Evolutionary conservation across 2,113 vertebrate genomes (phyloP).

Genomic region (Campylomormyrus tamandua): DNA sequence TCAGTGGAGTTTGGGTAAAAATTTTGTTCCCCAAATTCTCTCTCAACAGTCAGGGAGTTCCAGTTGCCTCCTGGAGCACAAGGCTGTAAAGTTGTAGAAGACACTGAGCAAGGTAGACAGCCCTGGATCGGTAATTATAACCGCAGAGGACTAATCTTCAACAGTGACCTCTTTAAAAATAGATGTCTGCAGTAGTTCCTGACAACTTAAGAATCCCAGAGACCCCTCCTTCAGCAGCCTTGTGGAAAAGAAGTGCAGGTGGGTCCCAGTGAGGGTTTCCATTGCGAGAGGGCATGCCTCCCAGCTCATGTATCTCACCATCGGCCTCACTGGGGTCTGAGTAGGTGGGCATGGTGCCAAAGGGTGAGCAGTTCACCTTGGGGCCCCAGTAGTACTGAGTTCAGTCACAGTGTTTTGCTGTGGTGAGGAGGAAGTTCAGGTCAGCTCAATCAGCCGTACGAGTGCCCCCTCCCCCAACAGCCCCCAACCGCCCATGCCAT

Average conservation of each 20-base stretch:
- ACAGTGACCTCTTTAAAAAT: constrained; percentile 10
- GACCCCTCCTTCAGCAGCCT: not conserved
- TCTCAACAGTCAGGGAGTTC: constrained; percentile 19
- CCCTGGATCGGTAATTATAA: constrained; percentile 1
- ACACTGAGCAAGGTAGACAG: not conserved
- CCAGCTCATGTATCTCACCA: not conserved
- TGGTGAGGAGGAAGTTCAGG: constrained; percentile 16
- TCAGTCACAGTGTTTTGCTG: constrained; percentile 8
- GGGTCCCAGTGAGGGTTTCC: not conserved
- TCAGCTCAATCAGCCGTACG: not conserved
- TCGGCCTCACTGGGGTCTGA: not conserved
- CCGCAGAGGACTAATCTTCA: not conserved
- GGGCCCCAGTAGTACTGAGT: not conserved
- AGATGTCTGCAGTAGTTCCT: not conserved
- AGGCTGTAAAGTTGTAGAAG: constrained; percentile 13
- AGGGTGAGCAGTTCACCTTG: constrained; percentile 30
- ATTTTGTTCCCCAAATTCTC: not conserved
- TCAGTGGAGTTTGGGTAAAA: not conserved
- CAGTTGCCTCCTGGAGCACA: constrained; percentile 24
- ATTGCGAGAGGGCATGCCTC: not conserved
- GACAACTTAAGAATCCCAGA: not conserved
- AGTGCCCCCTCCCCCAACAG: not conserved
- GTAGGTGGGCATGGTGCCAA: constrained; percentile 29
- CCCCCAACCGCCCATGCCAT: not conserved
- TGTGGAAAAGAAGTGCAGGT: not conserved